These are phyloP conservation scores for Gallinago paraguaiae DNA, from an alignment of 2,113 vertebrate species.

Conservation along the genomic window DNA sequence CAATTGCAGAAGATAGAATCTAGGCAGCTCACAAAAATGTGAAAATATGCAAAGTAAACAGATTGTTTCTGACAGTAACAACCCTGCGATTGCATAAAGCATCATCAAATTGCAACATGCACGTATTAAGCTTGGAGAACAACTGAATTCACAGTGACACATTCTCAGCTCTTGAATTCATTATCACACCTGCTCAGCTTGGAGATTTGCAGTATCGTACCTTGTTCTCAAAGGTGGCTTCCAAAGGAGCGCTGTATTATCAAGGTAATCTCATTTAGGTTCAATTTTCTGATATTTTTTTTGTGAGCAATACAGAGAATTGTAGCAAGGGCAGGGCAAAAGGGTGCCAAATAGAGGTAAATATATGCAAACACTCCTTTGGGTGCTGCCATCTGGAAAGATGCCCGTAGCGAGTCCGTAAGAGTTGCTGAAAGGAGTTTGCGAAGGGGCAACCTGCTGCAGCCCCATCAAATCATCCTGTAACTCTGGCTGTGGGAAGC, in stretches of 20 bases:
- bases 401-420: not conserved
- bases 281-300: constrained; percentile 46
- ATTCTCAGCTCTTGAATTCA: constrained; percentile 59
- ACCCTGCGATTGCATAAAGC: constrained; percentile 62
- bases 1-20: constrained; percentile 47
- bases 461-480: fast-evolving
- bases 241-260: not conserved
- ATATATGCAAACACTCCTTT: not conserved
- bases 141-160: constrained; percentile 56
- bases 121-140: constrained; percentile 50
- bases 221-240: constrained; percentile 34
- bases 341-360: not conserved
- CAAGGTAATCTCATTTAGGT: constrained; percentile 53
- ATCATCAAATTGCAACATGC: constrained; percentile 69
- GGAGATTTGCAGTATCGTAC: not conserved
- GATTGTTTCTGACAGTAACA: constrained; percentile 67
- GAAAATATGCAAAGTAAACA: constrained; percentile 65
- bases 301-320: not conserved
- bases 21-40: constrained; percentile 48
- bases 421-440: not conserved
- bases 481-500: not conserved
- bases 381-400: not conserved
- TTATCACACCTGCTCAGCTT: constrained; percentile 55
- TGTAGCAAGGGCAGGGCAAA: not conserved
- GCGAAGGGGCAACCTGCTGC: not conserved